Evolutionary conservation across 2,113 vertebrate species (phyloP).

Genomic region (Brachirus orientalis): DNA sequence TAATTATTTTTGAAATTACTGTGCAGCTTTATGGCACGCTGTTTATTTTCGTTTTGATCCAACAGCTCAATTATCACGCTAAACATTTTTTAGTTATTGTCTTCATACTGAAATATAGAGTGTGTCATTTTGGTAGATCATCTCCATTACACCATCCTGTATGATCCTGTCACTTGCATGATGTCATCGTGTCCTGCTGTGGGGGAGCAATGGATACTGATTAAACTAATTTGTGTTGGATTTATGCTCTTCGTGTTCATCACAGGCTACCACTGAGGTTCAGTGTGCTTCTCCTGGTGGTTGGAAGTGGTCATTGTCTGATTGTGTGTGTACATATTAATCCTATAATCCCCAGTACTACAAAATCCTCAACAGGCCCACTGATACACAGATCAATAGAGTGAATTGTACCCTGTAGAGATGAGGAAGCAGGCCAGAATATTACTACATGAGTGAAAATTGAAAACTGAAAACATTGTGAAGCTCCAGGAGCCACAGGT

Average conservation of each 20-base stretch:
- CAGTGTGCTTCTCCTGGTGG: conserved; percentile 2
- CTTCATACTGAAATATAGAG: background rate
- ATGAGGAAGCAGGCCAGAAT: background rate
- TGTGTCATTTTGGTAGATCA: background rate
- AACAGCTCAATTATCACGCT: background rate
- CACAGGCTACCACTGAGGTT: background rate
- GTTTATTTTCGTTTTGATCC: background rate
- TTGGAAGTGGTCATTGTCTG: conserved; percentile 26
- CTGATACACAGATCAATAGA: background rate
- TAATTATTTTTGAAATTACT: background rate
- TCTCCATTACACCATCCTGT: background rate
- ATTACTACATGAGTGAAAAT: background rate
- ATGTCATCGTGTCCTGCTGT: conserved; percentile 3
- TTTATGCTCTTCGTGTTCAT: background rate
- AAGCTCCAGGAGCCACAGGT: too few species aligned
- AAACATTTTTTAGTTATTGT: background rate
- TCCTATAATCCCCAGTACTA: conserved; percentile 58
- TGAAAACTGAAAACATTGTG: too few species aligned
- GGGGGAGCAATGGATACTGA: background rate
- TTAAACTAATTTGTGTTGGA: background rate
- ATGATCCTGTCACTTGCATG: background rate
- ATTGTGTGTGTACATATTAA: conserved; percentile 29
- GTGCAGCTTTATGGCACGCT: background rate
- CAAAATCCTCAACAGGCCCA: conserved; percentile 41
- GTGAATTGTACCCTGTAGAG: too few species aligned